Conservation (phyloP, 1,140 invertebrate genomes). For the Liolophura sinensis region DNA sequence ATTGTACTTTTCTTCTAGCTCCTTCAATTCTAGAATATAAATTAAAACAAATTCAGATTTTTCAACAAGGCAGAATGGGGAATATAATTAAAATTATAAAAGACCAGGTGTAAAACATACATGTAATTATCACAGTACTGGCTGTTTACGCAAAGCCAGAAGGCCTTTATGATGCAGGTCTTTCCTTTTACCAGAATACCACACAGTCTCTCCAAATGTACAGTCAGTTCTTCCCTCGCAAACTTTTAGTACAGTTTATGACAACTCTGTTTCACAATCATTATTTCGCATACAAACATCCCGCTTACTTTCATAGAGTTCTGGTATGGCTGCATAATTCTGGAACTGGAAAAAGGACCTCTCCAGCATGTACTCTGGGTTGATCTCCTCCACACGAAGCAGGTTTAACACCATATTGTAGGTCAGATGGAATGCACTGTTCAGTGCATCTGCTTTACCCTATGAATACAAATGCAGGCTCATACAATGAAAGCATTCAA, state of each 20-base stretch:
- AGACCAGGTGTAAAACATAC: no score
- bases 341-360: conserved; percentile 99
- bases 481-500: no score
- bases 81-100: no score
- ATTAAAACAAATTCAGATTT: conserved; percentile 8
- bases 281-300: not conserved
- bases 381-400: conserved; percentile 95
- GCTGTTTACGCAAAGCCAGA: no score
- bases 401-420: conserved; percentile 99
- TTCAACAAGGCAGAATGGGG: no score
- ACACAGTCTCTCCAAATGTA: not conserved
- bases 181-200: no score
- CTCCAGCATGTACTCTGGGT: conserved; percentile 99
- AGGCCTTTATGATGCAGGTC: no score
- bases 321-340: conserved; percentile 93
- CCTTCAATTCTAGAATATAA: conserved; percentile 70
- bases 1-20: conserved; percentile 65
- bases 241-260: no score
- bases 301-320: conserved; percentile 71
- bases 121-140: no score
- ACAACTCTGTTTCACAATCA: no score
- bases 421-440: conserved; percentile 98
- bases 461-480: conserved; percentile 16
- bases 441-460: conserved; percentile 93
- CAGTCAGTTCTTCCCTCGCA: not conserved